phyloP scores from a whole-genome alignment of 2,113 vertebrate species.

The Dendrocopos noguchii region DNA sequence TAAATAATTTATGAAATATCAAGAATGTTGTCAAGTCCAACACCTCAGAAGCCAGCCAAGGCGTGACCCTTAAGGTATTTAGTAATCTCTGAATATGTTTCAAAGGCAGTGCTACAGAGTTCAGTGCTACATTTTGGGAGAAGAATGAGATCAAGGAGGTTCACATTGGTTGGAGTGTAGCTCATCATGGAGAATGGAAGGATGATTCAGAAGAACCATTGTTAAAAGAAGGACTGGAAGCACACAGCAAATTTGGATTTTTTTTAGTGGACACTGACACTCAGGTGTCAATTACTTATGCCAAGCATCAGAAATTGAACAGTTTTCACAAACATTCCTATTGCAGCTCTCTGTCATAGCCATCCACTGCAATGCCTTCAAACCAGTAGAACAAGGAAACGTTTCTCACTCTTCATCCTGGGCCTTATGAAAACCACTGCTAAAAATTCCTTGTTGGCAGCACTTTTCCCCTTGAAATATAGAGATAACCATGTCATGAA shows the following conservation, averaged over 20 bases:
- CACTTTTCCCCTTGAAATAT: background rate
- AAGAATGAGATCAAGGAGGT: background rate
- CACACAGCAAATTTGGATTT: background rate
- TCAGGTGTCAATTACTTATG: background rate
- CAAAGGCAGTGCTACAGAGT: background rate
- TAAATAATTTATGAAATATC: background rate
- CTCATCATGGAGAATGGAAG: background rate
- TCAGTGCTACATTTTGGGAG: background rate
- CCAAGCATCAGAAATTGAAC: background rate
- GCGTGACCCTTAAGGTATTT: background rate
- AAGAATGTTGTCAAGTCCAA: background rate
- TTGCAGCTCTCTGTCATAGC: background rate
- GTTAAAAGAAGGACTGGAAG: background rate
- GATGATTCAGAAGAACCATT: background rate
- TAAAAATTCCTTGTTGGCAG: background rate
- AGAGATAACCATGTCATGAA: background rate
- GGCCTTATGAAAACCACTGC: background rate
- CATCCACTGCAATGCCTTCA: background rate
- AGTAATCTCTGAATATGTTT: background rate
- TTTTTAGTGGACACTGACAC: background rate
- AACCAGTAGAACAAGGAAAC: background rate
- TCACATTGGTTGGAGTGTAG: background rate
- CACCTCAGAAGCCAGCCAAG: background rate
- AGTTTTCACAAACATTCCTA: background rate
- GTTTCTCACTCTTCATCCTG: background rate